Conservation (phyloP, 2,888 invertebrate species). For the Monochamus alternatus region DNA sequence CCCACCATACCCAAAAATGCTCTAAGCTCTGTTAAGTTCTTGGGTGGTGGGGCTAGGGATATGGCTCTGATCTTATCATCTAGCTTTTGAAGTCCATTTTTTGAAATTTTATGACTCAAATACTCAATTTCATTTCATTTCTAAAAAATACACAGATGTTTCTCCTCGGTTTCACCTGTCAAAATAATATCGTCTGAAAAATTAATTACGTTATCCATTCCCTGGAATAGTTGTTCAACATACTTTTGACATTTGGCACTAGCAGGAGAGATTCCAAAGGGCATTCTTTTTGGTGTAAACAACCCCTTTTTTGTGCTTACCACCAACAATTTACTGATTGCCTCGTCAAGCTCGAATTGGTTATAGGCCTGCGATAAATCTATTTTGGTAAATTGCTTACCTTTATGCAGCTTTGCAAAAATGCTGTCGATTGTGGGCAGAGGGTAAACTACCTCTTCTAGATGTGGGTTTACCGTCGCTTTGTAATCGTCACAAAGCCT, state of each 20-base stretch:
- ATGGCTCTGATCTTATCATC: background rate
- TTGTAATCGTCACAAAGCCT: conserved; percentile 1
- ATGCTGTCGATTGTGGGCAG: background rate
- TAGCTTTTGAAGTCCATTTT: background rate
- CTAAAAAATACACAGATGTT: background rate
- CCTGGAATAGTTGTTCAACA: background rate
- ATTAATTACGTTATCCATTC: background rate
- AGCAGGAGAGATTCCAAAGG: background rate
- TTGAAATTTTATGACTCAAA: conserved; percentile 2
- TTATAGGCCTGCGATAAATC: conserved; percentile 15
- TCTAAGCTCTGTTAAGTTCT: conserved; percentile 39
- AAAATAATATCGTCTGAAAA: background rate
- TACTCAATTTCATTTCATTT: background rate
- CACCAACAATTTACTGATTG: conserved; percentile 6
- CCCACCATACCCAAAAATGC: conserved; percentile 43
- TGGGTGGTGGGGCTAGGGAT: background rate
- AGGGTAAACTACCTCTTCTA: background rate
- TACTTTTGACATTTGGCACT: background rate
- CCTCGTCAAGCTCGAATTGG: conserved; percentile 13
- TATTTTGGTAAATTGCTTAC: conserved; percentile 12
- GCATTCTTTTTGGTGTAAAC: conserved; percentile 2
- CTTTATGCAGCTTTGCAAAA: conserved; percentile 15
- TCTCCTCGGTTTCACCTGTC: background rate
- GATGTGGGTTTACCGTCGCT: background rate
- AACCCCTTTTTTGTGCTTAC: conserved; percentile 4